These are phyloP conservation scores for Caenorhabditis afra DNA, from an alignment of 2,888 invertebrate species.

Conservation along the genomic window DNA sequence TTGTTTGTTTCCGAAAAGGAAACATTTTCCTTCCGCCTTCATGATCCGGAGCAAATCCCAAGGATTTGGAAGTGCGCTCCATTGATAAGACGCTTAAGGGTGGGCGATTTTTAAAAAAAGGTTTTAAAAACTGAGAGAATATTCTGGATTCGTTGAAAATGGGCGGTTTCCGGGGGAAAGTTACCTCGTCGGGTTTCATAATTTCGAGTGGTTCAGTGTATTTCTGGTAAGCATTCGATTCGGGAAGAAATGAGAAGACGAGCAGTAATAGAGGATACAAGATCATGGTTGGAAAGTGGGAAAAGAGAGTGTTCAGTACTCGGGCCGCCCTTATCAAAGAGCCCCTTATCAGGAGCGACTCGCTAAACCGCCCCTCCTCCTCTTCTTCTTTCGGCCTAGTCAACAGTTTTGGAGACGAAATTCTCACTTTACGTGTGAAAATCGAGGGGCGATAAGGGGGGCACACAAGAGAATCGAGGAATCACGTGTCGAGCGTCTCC, in stretches of 20 bases:
- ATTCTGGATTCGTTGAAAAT: no score
- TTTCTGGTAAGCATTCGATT: constrained; percentile 24
- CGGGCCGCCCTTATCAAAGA: neutral
- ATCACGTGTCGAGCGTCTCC: neutral
- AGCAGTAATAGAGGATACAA: neutral
- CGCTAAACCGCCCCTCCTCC: neutral
- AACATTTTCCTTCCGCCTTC: no score
- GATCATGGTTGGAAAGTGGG: neutral
- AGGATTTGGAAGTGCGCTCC: neutral
- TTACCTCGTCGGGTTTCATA: constrained; percentile 42
- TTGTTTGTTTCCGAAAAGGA: no score
- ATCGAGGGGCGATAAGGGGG: constrained; percentile 2
- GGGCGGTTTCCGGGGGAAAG: no score
- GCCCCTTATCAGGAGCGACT: no score
- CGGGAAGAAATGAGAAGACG: constrained; percentile 3
- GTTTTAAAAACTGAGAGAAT: no score
- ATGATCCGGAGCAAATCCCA: no score
- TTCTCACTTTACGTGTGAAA: constrained; percentile 53
- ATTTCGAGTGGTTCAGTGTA: constrained; percentile 41
- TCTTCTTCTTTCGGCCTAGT: constrained; percentile 1
- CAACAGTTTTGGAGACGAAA: neutral
- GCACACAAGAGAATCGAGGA: neutral
- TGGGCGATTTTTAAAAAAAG: neutral
- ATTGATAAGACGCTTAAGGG: no score
- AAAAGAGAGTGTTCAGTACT: neutral